These are phyloP conservation scores for Acronicta aceris DNA, from an alignment of 2,888 invertebrate species.

Conservation along the genomic window DNA sequence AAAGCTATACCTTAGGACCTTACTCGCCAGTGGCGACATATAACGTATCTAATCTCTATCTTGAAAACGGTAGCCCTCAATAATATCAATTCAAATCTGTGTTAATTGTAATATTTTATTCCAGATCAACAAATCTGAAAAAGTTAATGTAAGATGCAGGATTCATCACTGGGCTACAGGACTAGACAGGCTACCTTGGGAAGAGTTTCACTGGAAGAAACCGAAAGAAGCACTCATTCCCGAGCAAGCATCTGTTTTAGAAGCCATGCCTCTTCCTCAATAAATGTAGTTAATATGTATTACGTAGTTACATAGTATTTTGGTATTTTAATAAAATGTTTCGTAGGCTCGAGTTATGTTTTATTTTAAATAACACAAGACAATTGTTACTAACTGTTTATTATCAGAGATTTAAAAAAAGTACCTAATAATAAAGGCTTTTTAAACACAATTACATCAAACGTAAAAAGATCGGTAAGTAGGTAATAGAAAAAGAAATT, in stretches of 20 bases:
- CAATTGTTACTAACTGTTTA: not conserved
- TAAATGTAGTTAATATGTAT: slow-evolving; percentile 36
- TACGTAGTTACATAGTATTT: not conserved
- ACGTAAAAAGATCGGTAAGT: too few species aligned
- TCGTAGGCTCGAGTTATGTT: not conserved
- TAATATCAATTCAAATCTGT: too few species aligned
- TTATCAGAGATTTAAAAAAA: slow-evolving; percentile 7
- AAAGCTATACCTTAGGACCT: too few species aligned
- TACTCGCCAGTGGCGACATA: too few species aligned
- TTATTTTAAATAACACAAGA: not conserved
- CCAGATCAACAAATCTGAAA: slow-evolving; percentile 93
- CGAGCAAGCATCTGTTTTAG: slow-evolving; percentile 80
- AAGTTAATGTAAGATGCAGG: slow-evolving; percentile 92
- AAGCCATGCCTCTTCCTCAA: slow-evolving; percentile 72
- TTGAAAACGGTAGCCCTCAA: too few species aligned
- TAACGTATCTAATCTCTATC: too few species aligned
- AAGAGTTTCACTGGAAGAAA: slow-evolving; percentile 87
- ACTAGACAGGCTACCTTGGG: slow-evolving; percentile 88
- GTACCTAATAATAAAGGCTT: not conserved
- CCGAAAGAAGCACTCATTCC: slow-evolving; percentile 89
- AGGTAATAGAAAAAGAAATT: too few species aligned
- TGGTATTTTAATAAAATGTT: slow-evolving; percentile 17
- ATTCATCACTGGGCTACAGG: slow-evolving; percentile 94
- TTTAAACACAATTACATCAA: too few species aligned
- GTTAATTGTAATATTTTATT: slow-evolving; percentile 50